phyloP scores from a whole-genome alignment of 2,113 vertebrate genomes.

The Aix galericulata region DNA sequence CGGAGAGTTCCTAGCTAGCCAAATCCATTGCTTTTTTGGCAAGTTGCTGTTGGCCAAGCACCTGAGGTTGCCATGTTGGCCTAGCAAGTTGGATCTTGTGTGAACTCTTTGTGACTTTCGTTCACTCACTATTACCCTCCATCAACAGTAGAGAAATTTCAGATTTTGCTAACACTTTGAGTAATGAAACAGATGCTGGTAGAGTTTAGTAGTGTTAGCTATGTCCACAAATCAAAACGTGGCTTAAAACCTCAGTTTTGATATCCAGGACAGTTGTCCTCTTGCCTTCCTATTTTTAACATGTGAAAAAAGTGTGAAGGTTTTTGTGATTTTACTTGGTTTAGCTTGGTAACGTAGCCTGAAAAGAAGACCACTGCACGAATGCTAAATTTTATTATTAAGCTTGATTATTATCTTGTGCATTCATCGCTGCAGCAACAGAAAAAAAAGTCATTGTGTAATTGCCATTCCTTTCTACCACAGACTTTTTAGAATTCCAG shows the following conservation, averaged over 20 bases:
- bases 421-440: neutral
- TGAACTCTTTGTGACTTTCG: neutral
- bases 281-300: neutral
- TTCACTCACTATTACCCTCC: neutral
- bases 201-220: neutral
- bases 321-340: neutral
- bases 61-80: neutral
- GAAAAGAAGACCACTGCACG: neutral
- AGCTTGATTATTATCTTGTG: neutral
- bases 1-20: neutral
- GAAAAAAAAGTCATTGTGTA: neutral
- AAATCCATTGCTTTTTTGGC: neutral
- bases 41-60: neutral
- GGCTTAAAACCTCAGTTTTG: neutral
- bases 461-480: neutral
- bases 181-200: neutral
- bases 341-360: neutral
- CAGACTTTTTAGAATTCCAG: neutral
- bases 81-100: neutral
- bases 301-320: neutral
- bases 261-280: neutral
- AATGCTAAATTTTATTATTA: neutral
- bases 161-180: fast-evolving
- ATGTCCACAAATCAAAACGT: neutral
- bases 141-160: neutral